Evolutionary conservation across 2,113 vertebrate genomes (phyloP).

Genomic region (Rallus limicola): DNA sequence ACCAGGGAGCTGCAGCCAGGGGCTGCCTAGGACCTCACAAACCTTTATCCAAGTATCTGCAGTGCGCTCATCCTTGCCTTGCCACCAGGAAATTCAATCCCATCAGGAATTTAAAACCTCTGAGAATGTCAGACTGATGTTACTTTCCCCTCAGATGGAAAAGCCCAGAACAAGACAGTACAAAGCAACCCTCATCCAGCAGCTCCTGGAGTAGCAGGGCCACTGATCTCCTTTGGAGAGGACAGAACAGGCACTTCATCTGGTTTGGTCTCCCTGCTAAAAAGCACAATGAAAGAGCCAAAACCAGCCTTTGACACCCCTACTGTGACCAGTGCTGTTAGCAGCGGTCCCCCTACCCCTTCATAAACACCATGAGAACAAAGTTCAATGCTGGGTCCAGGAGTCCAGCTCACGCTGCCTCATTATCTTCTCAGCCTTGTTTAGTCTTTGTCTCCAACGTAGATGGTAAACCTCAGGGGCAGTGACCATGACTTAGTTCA

Average conservation of each 20-base stretch:
- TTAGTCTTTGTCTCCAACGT: conserved; percentile 19
- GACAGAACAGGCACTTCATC: background rate
- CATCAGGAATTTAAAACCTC: background rate
- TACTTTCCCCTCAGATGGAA: background rate
- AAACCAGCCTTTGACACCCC: background rate
- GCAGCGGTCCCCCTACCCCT: background rate
- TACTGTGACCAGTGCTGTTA: background rate
- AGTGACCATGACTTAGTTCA: conserved; percentile 58
- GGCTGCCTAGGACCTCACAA: background rate
- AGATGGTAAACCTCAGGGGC: conserved; percentile 15
- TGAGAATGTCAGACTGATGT: background rate
- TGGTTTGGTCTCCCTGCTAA: background rate
- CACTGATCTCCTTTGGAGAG: background rate
- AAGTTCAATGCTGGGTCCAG: background rate
- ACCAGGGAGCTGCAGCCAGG: background rate
- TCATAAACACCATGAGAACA: background rate
- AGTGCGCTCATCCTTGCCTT: background rate
- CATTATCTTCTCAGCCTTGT: conserved; percentile 29
- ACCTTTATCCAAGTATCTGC: background rate
- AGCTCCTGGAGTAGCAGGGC: background rate
- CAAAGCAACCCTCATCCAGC: background rate
- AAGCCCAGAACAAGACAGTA: background rate
- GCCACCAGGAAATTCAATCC: background rate
- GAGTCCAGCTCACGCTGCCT: background rate
- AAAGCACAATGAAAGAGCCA: background rate